Evolutionary conservation across 2,888 invertebrate genomes (phyloP), one percentile per base, ranked within the genome.

Genomic region (Caenorhabditis wallacei): DNA sequence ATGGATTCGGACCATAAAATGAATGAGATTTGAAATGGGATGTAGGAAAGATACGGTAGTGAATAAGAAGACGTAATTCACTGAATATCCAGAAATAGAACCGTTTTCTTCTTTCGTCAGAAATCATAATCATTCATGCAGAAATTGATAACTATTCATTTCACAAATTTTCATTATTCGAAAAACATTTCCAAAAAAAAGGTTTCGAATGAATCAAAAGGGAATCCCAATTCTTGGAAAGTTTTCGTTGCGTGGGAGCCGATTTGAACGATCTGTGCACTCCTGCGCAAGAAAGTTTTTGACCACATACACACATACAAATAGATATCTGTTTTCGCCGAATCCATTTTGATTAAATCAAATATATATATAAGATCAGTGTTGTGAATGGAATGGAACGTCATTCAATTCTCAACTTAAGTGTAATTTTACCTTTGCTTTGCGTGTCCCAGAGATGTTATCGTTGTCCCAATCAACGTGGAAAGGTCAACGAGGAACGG

Each of bases 221-320:
- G 51, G n/a, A 8, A 40, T 53, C 1, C 16, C 11, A n/a, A 61
- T 51, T 64, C 64, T 64, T 20, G 35, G 51, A 64, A 64, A 51
- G 20, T 1, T 3, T 37, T 35, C 18, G n/a, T 35, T 53, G 66
- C 66, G 66, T 66, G 66, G 66, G 66, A 66, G 66, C 53, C 35
- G 48, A 35, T 37, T 53, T 66, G 66, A 53, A 30, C 66, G 40
- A 66, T 66, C 66, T 66, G 30, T 66, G 66, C 51, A 37, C 66
- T 53, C 7, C 24, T 16, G 37, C 53, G 66, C 53, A 53, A 53
- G 30, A 40, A 30, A 51, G 5, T 26, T 43, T 37, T 40, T 66
- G 66, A 66, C 66, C 66, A 66, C 66, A 66, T 18, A 30, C 40
- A 10, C 35, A 51, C 64, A 63, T 18, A 4, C 64, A 66, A 66